Conservation (phyloP, 1,140 invertebrate genomes). For the Cryptotermes secundus region DNA sequence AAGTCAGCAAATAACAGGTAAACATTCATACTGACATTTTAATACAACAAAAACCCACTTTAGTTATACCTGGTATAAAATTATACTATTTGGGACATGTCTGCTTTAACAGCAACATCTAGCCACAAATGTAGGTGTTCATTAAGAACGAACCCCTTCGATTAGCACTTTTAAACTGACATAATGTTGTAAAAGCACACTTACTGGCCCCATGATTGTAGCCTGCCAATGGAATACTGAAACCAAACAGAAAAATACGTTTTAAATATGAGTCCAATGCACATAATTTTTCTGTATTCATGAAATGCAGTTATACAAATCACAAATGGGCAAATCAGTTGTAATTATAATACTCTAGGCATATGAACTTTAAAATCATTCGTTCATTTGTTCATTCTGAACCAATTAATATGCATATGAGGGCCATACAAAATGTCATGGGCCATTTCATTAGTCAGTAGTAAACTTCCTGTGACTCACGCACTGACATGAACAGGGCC, state of each 20-base stretch:
- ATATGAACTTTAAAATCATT: neutral
- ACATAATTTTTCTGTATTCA: neutral
- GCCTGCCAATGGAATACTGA: constrained; percentile 98
- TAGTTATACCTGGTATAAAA: too few species aligned
- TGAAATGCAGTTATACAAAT: neutral
- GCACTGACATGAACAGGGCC: too few species aligned
- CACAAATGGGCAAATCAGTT: neutral
- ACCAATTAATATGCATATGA: neutral
- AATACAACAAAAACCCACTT: too few species aligned
- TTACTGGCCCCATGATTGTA: constrained; percentile 98
- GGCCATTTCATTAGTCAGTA: too few species aligned
- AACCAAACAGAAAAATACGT: constrained; percentile 53
- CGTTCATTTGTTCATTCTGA: neutral
- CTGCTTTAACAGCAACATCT: too few species aligned
- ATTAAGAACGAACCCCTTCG: neutral
- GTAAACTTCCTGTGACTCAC: too few species aligned
- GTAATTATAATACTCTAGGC: neutral
- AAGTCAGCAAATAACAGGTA: too few species aligned
- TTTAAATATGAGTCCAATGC: constrained; percentile 32
- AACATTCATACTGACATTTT: too few species aligned
- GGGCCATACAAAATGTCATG: neutral
- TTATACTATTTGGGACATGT: too few species aligned
- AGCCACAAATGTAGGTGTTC: too few species aligned
- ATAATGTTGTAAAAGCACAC: constrained; percentile 48
- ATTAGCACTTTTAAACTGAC: neutral